Conservation (phyloP, 2,113 vertebrate species). For the Leucopsar rothschildi region DNA sequence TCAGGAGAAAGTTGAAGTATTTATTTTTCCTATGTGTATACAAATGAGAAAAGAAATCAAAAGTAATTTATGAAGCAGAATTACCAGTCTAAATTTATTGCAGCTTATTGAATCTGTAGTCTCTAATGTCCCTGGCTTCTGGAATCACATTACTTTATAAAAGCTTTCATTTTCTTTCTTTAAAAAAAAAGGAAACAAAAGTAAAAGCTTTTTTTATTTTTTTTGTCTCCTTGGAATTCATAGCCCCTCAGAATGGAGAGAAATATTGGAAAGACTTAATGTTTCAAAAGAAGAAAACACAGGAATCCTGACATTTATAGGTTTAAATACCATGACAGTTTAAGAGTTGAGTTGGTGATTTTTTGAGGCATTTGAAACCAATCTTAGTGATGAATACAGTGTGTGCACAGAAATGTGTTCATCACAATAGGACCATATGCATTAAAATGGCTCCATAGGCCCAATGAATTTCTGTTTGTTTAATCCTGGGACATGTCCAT, state of each 20-base stretch:
- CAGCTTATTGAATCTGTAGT: not conserved
- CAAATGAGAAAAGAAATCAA: not conserved
- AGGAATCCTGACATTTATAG: not conserved
- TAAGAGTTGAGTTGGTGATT: not conserved
- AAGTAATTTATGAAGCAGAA: not conserved
- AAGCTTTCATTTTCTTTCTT: not conserved
- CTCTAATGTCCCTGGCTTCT: not conserved
- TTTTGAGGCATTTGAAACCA: not conserved
- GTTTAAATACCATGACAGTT: not conserved
- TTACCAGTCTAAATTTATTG: not conserved
- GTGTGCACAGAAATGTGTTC: not conserved
- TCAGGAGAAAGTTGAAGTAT: not conserved
- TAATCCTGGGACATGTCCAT: not conserved
- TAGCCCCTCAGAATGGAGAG: not conserved
- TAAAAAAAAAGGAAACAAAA: not conserved
- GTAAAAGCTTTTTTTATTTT: not conserved
- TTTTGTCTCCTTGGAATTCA: not conserved
- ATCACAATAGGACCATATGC: not conserved
- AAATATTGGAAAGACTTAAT: not conserved
- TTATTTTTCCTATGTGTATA: not conserved
- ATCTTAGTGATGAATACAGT: not conserved
- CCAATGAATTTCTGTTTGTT: not conserved
- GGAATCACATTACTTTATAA: not conserved
- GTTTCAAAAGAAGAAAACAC: not conserved
- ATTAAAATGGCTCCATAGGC: not conserved